Evolutionary conservation across 2,797 vertebrate species (phyloP), one percentile per base, ranked within the genome.

Genomic region (Schizothorax lantsangensis): DNA sequence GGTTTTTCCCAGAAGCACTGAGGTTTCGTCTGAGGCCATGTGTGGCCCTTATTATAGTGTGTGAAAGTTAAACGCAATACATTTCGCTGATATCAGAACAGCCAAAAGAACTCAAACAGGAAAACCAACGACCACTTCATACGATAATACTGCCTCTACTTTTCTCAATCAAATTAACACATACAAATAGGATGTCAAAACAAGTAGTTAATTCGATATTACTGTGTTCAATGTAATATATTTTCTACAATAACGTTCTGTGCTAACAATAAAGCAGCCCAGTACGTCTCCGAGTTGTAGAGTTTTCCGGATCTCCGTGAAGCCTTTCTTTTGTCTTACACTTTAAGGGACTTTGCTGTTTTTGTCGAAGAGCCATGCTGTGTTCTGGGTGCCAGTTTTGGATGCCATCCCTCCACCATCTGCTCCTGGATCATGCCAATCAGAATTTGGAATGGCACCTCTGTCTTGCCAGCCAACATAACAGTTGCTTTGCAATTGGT

Each of bases 371-470:
- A 83, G 88, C 80, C 84, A 77, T 79, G 74, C 79, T 87, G 71
- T 77, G 71, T 79, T 89, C n/a, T 57, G 68, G 84, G 85, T 93
- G 91, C 92, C 93, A 94, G 89, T 82, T 90, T 93, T 90, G 90
- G 91, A 94, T 90, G 89, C 90, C 91, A 72, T 90, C 92, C 86
- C 90, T 92, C 83, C 87, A 93, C 93, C 94, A 95, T 95, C 94
- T 94, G 93, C 91, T 93, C 73, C 81, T 90, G 86, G 90, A 93
- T 92, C 92, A 92, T 89, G 91, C 89, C 90, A 92, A 59, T 87
- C 84, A 62, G 84, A 84, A 83, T 86, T 86, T 87, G 86, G 87
- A 91, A 90, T 88, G 80, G 86, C 88, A 90, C 89, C 86, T 89
- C 89, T 88, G 84, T 81, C 86, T 86, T 6, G n/a, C 52, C 40